Conservation (phyloP, 2,888 invertebrate genomes). For the Ennomos quercinarius region DNA sequence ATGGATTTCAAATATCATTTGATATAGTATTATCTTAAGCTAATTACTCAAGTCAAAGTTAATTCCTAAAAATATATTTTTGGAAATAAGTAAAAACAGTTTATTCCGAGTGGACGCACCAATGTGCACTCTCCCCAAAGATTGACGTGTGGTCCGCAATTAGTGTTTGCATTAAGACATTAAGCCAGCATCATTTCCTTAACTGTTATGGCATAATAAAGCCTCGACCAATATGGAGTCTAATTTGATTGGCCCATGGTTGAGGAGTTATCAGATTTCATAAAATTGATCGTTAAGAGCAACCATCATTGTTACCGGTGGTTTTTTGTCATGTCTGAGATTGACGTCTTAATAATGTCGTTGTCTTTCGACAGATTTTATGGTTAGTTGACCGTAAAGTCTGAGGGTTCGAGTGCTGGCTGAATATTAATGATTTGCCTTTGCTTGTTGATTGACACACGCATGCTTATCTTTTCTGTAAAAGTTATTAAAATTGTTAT, state of each 20-base stretch:
- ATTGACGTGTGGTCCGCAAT: constrained; percentile 48
- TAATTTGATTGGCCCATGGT: constrained; percentile 62
- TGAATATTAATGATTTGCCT: constrained; percentile 16
- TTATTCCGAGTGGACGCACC: neutral
- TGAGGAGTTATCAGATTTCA: constrained; percentile 34
- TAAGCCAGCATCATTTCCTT: constrained; percentile 54
- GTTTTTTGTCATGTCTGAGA: constrained; percentile 34
- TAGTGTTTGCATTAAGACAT: constrained; percentile 69
- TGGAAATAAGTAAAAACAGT: no score
- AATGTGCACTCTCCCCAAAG: constrained; percentile 11
- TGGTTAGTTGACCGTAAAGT: constrained; percentile 21
- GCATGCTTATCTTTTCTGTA: constrained; percentile 1
- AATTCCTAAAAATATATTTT: no score
- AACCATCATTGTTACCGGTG: constrained; percentile 18
- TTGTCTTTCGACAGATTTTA: constrained; percentile 34
- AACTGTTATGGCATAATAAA: constrained; percentile 63
- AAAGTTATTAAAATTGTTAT: no score
- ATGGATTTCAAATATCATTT: no score
- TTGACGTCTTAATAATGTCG: constrained; percentile 40
- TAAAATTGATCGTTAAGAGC: constrained; percentile 38
- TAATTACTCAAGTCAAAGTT: no score
- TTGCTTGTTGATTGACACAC: constrained; percentile 16
- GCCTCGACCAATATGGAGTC: constrained; percentile 55
- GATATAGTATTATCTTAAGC: no score
- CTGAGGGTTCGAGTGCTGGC: constrained; percentile 8